Evolutionary conservation across 1,140 invertebrate species (phyloP).

Genomic region (Pemphigus obesinymphae): DNA sequence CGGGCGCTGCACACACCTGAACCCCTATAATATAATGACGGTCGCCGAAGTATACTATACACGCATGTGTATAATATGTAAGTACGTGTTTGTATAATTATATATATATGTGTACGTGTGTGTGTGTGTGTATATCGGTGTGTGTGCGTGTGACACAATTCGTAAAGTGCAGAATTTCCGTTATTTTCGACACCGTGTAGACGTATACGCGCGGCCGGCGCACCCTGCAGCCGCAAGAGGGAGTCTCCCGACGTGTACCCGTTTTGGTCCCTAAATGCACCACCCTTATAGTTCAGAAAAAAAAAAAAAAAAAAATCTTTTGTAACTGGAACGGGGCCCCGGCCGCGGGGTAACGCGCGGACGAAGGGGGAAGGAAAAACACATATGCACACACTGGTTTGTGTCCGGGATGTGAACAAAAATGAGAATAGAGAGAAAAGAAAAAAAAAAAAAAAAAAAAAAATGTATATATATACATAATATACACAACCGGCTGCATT

Average conservation of each 20-base stretch:
- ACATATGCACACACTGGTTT: slow-evolving; percentile 4
- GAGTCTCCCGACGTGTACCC: not conserved
- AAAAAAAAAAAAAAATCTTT: too few relatives aligned
- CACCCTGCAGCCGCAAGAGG: too few relatives aligned
- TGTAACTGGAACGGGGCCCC: slow-evolving; percentile 26
- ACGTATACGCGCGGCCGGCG: not conserved
- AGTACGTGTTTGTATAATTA: not conserved
- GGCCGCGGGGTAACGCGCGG: slow-evolving; percentile 8
- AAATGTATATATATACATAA: too few relatives aligned
- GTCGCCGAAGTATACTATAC: not conserved
- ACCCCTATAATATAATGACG: not conserved
- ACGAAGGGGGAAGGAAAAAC: not conserved
- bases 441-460: not conserved
- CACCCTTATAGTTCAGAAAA: not conserved
- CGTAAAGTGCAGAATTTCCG: slow-evolving; percentile 40
- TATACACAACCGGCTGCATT: slow-evolving; percentile 22
- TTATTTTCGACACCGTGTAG: slow-evolving; percentile 27
- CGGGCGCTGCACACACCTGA: not conserved
- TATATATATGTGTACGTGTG: not conserved
- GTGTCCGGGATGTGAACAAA: slow-evolving; percentile 37
- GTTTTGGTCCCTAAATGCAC: slow-evolving; percentile 3
- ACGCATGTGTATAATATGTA: too few relatives aligned
- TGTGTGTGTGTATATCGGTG: not conserved
- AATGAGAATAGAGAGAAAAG: not conserved
- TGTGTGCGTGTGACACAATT: slow-evolving; percentile 36